Conservation (phyloP, 2,797 vertebrate species). For the Danionella dracula region DNA sequence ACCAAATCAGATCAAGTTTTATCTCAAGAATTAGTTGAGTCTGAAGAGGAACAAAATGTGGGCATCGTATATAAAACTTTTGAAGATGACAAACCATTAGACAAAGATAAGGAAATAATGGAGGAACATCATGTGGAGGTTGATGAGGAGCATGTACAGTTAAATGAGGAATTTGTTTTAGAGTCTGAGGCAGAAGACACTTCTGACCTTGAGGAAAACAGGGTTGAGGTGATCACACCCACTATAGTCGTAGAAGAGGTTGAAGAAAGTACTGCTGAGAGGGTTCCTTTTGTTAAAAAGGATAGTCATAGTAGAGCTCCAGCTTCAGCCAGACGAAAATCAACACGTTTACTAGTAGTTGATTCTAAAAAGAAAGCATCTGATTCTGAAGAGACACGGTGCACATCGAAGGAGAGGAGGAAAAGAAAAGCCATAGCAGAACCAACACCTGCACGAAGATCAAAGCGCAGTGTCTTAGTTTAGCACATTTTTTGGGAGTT, state of each 20-base stretch:
- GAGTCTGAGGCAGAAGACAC: constrained; percentile 22
- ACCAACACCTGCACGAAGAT: constrained; percentile 30
- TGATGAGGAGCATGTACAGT: neutral
- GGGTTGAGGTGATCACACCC: neutral
- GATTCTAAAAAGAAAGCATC: constrained; percentile 5
- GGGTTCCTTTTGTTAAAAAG: neutral
- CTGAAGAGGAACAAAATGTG: neutral
- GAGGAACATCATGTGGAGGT: neutral
- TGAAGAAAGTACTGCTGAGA: constrained; percentile 5
- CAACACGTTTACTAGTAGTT: neutral
- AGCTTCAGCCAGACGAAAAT: constrained; percentile 23
- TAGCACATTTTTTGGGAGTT: neutral
- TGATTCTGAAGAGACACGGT: constrained; percentile 1
- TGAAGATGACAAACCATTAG: neutral
- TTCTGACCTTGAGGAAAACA: neutral
- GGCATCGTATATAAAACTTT: neutral
- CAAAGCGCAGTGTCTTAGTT: too few species aligned
- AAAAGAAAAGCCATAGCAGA: constrained; percentile 42
- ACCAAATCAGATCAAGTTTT: neutral
- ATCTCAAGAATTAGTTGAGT: neutral
- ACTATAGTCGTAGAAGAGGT: neutral
- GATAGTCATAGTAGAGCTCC: constrained; percentile 30
- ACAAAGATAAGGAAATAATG: neutral
- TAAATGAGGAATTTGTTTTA: constrained; percentile 1
- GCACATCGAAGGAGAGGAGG: constrained; percentile 3